Evolutionary conservation across 2,797 vertebrate genomes (phyloP).

Genomic region (Poeciliopsis turneri): DNA sequence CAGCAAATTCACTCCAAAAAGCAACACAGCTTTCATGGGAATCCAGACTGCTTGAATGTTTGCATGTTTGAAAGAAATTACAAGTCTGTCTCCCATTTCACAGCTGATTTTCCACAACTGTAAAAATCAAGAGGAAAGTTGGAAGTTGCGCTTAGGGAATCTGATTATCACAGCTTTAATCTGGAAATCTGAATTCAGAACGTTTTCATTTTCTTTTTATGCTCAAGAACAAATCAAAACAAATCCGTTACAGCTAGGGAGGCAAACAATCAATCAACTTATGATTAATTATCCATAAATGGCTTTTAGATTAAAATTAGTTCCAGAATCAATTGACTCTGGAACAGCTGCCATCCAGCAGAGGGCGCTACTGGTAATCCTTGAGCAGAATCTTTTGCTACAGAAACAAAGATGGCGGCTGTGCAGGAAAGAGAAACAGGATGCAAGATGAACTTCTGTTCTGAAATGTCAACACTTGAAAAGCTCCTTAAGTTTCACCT

Average conservation of each 20-base stretch:
- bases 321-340: too few species aligned
- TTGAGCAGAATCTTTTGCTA: too few species aligned
- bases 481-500: too few species aligned
- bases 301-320: too few species aligned
- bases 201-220: not conserved
- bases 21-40: not conserved
- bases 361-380: too few species aligned
- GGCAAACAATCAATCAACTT: too few species aligned
- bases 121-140: constrained; percentile 1
- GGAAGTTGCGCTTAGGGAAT: not conserved
- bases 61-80: not conserved
- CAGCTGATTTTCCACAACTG: constrained; percentile 11
- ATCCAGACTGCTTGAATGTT: not conserved
- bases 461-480: too few species aligned
- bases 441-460: too few species aligned
- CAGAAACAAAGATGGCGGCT: too few species aligned
- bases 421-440: too few species aligned
- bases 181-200: constrained; percentile 8
- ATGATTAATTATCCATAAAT: too few species aligned
- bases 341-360: too few species aligned
- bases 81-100: constrained; percentile 15
- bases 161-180: not conserved
- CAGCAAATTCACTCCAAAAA: not conserved
- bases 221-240: constrained; percentile 5
- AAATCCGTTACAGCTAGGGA: constrained; percentile 1